phyloP scores from a whole-genome alignment of 1,140 invertebrate genomes.

The Calephelis nemesis region DNA sequence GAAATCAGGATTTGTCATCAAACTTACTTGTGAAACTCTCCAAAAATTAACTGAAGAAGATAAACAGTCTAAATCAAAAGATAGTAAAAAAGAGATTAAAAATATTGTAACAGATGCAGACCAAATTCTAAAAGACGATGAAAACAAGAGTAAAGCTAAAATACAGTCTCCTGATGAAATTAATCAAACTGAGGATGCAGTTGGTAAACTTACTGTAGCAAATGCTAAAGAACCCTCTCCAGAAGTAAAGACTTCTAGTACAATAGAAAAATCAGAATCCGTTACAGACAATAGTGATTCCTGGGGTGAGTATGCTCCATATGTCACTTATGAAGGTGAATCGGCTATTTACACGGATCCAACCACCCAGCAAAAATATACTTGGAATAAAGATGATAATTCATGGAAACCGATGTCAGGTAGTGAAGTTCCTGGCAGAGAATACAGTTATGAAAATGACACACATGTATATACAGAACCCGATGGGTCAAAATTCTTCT shows the following conservation, averaged over 20 bases:
- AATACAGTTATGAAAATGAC: slow-evolving; percentile 88
- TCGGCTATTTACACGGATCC: slow-evolving; percentile 88
- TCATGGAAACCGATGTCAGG: slow-evolving; percentile 80
- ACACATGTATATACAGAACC: slow-evolving; percentile 91
- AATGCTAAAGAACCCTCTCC: neutral
- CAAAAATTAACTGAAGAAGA: slow-evolving; percentile 67
- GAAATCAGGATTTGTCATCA: slow-evolving; percentile 72
- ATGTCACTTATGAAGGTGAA: slow-evolving; percentile 82
- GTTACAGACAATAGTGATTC: slow-evolving; percentile 8
- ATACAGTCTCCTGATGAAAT: neutral
- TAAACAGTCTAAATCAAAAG: slow-evolving; percentile 13
- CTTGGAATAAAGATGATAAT: slow-evolving; percentile 83
- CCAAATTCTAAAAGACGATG: neutral
- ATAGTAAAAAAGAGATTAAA: slow-evolving; percentile 8
- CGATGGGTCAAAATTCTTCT: slow-evolving; percentile 94
- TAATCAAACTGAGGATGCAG: neutral
- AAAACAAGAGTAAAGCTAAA: neutral
- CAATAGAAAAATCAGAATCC: neutral
- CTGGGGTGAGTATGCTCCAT: slow-evolving; percentile 65
- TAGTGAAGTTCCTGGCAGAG: slow-evolving; percentile 49
- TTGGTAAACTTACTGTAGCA: neutral
- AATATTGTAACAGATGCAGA: slow-evolving; percentile 13
- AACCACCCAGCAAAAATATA: slow-evolving; percentile 82
- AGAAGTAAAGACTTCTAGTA: neutral
- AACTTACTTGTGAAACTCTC: slow-evolving; percentile 64